Conservation (phyloP, 2,113 vertebrate genomes). For the Piprites chloris region DNA sequence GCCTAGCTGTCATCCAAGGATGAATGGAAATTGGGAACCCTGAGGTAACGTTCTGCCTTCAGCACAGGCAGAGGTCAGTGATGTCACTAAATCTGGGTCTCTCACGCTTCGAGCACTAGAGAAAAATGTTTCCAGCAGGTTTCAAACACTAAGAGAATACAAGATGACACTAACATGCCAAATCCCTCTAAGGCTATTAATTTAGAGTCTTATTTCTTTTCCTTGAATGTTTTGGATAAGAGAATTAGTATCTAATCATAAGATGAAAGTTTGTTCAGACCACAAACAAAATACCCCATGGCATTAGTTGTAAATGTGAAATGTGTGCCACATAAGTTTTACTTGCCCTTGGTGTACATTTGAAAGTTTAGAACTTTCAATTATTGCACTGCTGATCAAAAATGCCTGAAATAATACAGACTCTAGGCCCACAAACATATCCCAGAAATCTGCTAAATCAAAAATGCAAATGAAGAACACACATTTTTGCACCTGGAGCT, state of each 20-base stretch:
- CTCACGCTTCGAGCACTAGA: background rate
- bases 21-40: background rate
- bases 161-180: background rate
- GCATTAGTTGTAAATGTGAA: background rate
- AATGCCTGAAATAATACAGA: background rate
- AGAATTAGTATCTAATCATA: background rate
- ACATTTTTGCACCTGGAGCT: background rate
- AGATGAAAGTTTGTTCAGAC: background rate
- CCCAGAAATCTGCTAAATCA: background rate
- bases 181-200: background rate
- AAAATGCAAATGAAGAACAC: background rate
- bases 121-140: background rate
- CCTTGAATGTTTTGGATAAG: background rate
- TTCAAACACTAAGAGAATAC: background rate
- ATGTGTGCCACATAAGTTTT: background rate
- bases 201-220: background rate
- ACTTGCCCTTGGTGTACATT: background rate
- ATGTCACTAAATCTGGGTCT: background rate
- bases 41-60: background rate
- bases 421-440: background rate
- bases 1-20: background rate
- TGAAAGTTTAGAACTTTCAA: background rate
- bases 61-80: background rate
- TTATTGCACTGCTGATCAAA: background rate
- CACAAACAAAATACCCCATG: background rate